Percentiles rank a stretch among this genome's conserved stretches.
phyloP scores from a whole-genome alignment of 2,797 vertebrate species.

The Gallirallus australis region DNA sequence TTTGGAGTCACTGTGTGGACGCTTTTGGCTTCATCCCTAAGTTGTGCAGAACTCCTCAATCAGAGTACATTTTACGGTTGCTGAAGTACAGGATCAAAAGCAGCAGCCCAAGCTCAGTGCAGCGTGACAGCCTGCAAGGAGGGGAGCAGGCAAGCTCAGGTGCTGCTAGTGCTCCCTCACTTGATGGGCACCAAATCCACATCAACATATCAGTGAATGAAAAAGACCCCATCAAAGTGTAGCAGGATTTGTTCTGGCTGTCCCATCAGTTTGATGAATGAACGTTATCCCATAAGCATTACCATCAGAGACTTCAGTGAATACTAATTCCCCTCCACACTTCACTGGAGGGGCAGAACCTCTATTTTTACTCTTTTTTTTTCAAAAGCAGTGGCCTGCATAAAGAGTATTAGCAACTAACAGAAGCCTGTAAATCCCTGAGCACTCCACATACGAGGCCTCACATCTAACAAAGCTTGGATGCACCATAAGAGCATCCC shows the following conservation, averaged over 20 bases:
- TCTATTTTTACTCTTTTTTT: constrained; percentile 37
- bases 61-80: neutral
- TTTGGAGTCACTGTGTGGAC: neutral
- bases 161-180: neutral
- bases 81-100: neutral
- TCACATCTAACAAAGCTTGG: neutral
- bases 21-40: neutral
- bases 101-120: neutral
- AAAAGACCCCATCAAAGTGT: constrained; percentile 17
- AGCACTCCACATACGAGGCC: neutral
- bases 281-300: constrained; percentile 43
- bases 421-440: constrained; percentile 17
- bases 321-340: constrained; percentile 17
- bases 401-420: constrained; percentile 44
- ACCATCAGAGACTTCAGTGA: constrained; percentile 10
- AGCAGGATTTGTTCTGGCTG: constrained; percentile 32
- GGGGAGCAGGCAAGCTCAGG: neutral
- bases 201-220: constrained; percentile 7
- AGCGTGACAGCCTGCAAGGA: neutral
- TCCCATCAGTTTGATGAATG: constrained; percentile 46
- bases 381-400: constrained; percentile 51
- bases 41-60: neutral
- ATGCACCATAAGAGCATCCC: neutral
- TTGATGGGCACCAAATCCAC: neutral
- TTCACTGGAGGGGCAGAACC: constrained; percentile 39